These are phyloP conservation scores for Psephotus haematonotus DNA, from an alignment of 2,113 vertebrate genomes.

Conservation along the genomic window DNA sequence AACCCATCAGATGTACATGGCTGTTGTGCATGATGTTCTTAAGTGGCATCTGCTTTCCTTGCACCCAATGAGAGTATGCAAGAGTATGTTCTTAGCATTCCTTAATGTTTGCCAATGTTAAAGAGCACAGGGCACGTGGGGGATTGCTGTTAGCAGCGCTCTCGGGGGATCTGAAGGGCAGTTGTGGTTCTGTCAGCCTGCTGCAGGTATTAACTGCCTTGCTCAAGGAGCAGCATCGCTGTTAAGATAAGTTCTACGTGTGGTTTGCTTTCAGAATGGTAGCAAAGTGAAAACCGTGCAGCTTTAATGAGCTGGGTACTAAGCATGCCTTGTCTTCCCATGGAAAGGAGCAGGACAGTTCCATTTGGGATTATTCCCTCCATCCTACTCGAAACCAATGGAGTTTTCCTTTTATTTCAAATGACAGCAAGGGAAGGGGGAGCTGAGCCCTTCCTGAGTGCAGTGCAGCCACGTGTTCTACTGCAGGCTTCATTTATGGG, in stretches of 20 bases:
- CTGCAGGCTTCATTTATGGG: neutral
- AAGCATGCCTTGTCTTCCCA: neutral
- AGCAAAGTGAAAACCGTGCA: neutral
- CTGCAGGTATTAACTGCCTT: neutral
- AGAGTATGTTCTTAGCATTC: neutral
- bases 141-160: neutral
- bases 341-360: neutral
- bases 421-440: neutral
- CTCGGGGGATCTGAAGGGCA: neutral
- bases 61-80: slow-evolving; percentile 62
- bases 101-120: neutral
- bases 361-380: neutral
- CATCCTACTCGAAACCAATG: rapidly evolving
- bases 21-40: slow-evolving; percentile 86
- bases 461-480: rapidly evolving
- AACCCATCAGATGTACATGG: slow-evolving; percentile 81
- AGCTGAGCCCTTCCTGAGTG: neutral
- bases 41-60: slow-evolving; percentile 78
- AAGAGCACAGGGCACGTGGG: neutral
- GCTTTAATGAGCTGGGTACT: neutral
- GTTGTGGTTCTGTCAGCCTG: neutral
- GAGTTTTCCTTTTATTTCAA: neutral
- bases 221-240: neutral
- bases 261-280: neutral
- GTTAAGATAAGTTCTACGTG: neutral